These are phyloP conservation scores for Sclerurus mexicanus DNA, from an alignment of 2,113 vertebrate species.

Conservation along the genomic window DNA sequence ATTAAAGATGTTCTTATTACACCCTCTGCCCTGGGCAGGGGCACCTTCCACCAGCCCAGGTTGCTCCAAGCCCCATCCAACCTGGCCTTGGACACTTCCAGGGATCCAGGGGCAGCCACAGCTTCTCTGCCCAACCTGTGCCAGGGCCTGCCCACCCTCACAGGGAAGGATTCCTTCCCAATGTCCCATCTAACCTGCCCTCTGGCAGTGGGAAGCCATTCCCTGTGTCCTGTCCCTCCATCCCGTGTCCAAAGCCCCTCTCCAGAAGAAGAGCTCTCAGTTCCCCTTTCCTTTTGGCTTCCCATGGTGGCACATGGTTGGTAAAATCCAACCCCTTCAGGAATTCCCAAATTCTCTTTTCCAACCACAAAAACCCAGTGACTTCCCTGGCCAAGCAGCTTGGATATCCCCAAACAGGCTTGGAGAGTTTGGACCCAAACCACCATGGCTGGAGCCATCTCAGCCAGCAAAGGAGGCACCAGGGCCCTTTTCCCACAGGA, in stretches of 20 bases:
- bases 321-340: background rate
- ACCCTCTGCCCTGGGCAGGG: background rate
- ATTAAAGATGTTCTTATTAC: background rate
- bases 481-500: accelerated
- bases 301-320: accelerated
- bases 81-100: background rate
- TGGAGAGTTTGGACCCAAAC: background rate
- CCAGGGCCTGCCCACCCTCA: background rate
- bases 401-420: background rate
- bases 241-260: background rate
- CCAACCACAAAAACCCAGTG: background rate
- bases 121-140: background rate
- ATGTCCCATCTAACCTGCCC: background rate
- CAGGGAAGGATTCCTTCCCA: background rate
- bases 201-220: background rate
- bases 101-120: background rate
- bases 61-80: accelerated
- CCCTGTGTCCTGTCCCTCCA: background rate
- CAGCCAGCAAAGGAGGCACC: background rate
- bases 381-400: background rate
- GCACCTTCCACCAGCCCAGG: accelerated
- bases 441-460: accelerated
- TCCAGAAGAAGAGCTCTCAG: background rate
- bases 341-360: background rate
- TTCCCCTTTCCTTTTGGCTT: background rate